Conservation (phyloP, 2,888 invertebrate genomes). For the Caenorhabditis auriculariae region DNA sequence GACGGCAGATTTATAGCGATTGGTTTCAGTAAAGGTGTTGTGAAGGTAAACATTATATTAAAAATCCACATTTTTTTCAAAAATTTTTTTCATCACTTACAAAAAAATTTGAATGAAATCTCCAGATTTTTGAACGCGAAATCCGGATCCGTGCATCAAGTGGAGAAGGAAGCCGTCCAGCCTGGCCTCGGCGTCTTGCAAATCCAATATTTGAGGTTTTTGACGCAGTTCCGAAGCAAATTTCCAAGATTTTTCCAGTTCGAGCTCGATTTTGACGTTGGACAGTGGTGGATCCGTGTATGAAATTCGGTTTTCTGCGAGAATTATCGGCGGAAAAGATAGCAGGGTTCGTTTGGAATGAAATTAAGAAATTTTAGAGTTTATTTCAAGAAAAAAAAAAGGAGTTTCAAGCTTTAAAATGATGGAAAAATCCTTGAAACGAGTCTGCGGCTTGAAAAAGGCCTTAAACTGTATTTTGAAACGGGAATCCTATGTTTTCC, state of each 20-base stretch:
- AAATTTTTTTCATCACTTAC: too few species aligned
- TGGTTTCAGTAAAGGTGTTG: conserved; percentile 38
- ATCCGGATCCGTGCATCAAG: conserved; percentile 21
- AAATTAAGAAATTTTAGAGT: conserved; percentile 74
- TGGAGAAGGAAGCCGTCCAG: conserved; percentile 75
- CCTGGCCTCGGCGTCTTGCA: conserved; percentile 81
- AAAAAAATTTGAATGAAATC: too few species aligned
- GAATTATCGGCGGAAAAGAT: conserved; percentile 9
- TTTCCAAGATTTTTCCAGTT: conserved; percentile 70
- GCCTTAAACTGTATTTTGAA: too few species aligned
- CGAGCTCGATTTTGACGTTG: conserved; percentile 33
- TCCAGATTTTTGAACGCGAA: too few species aligned
- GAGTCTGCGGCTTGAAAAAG: too few species aligned
- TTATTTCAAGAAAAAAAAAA: conserved; percentile 70
- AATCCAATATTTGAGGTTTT: conserved; percentile 63
- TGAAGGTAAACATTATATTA: conserved; percentile 35
- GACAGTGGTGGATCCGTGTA: conserved; percentile 54
- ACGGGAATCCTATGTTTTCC: too few species aligned
- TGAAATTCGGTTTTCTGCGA: conserved; percentile 33
- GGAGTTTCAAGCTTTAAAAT: too few species aligned
- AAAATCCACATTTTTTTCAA: too few species aligned
- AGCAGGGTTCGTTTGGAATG: conserved; percentile 12
- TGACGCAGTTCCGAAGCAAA: not conserved
- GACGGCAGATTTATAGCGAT: conserved; percentile 35
- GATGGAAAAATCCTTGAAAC: too few species aligned